phyloP scores from a whole-genome alignment of 2,888 invertebrate species.

The Meiosimyza decipiens region DNA sequence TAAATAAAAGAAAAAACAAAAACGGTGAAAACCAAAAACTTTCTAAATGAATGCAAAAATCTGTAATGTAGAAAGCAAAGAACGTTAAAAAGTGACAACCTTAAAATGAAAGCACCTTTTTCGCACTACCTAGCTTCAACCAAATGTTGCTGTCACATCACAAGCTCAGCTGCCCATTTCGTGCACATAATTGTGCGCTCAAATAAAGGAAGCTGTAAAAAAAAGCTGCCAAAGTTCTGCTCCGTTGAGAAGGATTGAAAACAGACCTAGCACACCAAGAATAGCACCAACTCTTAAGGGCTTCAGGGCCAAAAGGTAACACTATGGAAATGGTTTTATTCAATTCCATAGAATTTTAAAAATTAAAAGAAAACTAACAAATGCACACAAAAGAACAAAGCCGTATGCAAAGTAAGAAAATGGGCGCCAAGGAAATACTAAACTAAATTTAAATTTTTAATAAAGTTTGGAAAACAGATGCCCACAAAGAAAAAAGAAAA shows the following conservation, averaged over 20 bases:
- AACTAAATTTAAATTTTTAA: constrained; percentile 59
- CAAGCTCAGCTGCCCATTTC: neutral
- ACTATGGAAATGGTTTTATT: constrained; percentile 55
- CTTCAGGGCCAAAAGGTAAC: constrained; percentile 49
- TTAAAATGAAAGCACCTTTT: constrained; percentile 12
- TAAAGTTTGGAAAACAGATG: constrained; percentile 52
- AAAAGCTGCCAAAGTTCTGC: constrained; percentile 8
- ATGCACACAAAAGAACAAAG: constrained; percentile 53
- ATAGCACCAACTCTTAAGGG: neutral
- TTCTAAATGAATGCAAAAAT: constrained; percentile 27
- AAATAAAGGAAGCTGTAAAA: neutral
- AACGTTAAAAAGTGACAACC: constrained; percentile 14
- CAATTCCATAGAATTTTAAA: constrained; percentile 31
- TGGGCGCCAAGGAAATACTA: constrained; percentile 41
- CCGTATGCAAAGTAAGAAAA: constrained; percentile 2
- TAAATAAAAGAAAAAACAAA: neutral
- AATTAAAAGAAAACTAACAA: constrained; percentile 49
- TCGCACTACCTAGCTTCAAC: neutral
- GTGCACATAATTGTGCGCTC: neutral
- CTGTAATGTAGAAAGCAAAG: neutral
- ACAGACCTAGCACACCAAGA: neutral
- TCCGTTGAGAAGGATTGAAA: constrained; percentile 6
- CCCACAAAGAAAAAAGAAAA: neutral
- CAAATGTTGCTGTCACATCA: neutral
- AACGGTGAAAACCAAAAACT: neutral